phyloP scores from a whole-genome alignment of 2,797 vertebrate genomes.

The Tachyglossus aculeatus region DNA sequence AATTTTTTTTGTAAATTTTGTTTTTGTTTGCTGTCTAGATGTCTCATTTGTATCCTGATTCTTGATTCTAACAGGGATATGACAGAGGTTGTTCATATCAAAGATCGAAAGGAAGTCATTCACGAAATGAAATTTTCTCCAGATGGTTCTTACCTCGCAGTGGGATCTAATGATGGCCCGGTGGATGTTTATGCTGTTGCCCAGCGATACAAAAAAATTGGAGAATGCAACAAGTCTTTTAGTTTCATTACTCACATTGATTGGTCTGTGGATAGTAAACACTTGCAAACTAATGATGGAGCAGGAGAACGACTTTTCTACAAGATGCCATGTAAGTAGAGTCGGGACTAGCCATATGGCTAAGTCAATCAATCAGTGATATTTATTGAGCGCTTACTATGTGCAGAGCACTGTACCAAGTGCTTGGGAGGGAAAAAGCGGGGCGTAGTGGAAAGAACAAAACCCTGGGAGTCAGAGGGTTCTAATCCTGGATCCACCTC shows the following conservation, averaged over 20 bases:
- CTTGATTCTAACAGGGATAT: slow-evolving; percentile 84
- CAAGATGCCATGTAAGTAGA: slow-evolving; percentile 87
- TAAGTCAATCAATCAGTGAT: too few species aligned
- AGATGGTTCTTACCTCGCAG: slow-evolving; percentile 89
- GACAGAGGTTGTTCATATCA: slow-evolving; percentile 97
- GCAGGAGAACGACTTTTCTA: slow-evolving; percentile 90
- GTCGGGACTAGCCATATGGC: background rate
- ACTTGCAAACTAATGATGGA: slow-evolving; percentile 92
- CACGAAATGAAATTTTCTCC: slow-evolving; percentile 97
- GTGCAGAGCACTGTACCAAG: too few species aligned
- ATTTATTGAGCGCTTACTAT: too few species aligned
- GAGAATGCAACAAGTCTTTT: slow-evolving; percentile 88
- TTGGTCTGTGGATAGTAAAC: slow-evolving; percentile 94
- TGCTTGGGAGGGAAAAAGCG: too few species aligned
- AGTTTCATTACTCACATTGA: slow-evolving; percentile 96
- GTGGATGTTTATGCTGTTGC: slow-evolving; percentile 91
- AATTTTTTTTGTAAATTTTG: background rate
- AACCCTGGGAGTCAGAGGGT: too few species aligned
- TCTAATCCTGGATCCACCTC: too few species aligned
- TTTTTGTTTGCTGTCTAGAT: background rate
- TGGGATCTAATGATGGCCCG: slow-evolving; percentile 91
- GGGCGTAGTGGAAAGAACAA: too few species aligned
- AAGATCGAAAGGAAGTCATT: slow-evolving; percentile 95
- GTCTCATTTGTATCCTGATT: slow-evolving; percentile 7
- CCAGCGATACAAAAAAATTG: slow-evolving; percentile 95